phyloP scores from a whole-genome alignment of 2,797 vertebrate species.

The Picus viridis region DNA sequence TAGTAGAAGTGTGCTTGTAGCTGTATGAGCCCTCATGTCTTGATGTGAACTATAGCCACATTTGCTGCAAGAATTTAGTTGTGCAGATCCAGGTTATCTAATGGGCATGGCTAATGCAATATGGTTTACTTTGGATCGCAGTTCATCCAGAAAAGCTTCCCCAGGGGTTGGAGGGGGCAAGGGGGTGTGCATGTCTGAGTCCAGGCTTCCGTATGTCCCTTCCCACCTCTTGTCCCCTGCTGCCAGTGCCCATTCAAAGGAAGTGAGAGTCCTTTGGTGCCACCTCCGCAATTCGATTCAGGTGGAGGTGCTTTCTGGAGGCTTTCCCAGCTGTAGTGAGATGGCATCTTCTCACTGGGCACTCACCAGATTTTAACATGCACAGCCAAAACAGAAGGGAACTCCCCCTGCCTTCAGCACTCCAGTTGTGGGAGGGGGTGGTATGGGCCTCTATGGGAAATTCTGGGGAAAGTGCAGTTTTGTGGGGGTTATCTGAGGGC shows the following conservation, averaged over 20 bases:
- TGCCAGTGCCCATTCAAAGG: fast-evolving
- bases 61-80: background rate
- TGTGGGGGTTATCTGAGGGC: background rate
- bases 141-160: background rate
- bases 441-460: background rate
- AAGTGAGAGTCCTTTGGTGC: background rate
- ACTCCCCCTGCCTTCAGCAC: background rate
- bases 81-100: background rate
- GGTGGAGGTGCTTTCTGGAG: background rate
- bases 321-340: background rate
- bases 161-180: background rate
- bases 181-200: fast-evolving
- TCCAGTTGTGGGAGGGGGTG: background rate
- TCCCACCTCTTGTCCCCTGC: background rate
- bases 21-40: background rate
- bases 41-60: background rate
- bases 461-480: background rate
- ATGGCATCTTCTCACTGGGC: background rate
- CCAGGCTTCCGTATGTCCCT: background rate
- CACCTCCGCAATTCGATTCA: fast-evolving
- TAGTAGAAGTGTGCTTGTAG: background rate
- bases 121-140: fast-evolving
- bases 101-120: background rate
- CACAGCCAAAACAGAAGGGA: background rate
- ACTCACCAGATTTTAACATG: background rate